Conservation (phyloP, 2,888 invertebrate species). For the Calliscelio sp. region DNA sequence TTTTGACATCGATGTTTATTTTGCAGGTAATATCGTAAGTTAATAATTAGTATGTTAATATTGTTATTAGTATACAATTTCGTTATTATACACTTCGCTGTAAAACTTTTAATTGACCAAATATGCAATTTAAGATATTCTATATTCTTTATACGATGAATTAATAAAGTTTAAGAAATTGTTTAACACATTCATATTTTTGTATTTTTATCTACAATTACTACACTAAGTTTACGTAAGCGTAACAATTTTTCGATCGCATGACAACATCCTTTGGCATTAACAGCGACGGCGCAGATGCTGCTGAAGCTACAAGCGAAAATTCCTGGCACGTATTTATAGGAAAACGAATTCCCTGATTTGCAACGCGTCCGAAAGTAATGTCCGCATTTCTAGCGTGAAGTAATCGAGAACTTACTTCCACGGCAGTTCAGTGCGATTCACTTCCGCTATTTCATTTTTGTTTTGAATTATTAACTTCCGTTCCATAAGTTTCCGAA, state of each 20-base stretch:
- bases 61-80: too few relatives aligned
- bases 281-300: constrained; percentile 42
- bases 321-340: constrained; percentile 65
- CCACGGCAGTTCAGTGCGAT: constrained; percentile 32
- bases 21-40: too few relatives aligned
- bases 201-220: constrained; percentile 8
- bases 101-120: too few relatives aligned
- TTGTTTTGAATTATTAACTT: constrained; percentile 60
- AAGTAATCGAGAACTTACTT: constrained; percentile 71
- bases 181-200: too few relatives aligned
- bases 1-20: too few relatives aligned
- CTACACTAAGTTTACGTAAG: constrained; percentile 38
- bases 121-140: too few relatives aligned
- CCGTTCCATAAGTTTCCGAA: constrained; percentile 33
- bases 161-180: too few relatives aligned
- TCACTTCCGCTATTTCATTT: constrained; percentile 42
- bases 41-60: too few relatives aligned
- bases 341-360: constrained; percentile 56
- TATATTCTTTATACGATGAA: constrained; percentile 32
- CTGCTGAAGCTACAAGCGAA: constrained; percentile 23
- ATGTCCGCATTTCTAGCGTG: constrained; percentile 58
- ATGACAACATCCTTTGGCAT: constrained; percentile 14
- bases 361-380: constrained; percentile 62
- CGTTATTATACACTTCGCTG: too few relatives aligned
- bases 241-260: constrained; percentile 44